Conservation (phyloP, 2,113 vertebrate species). For the Lynx canadensis region DNA sequence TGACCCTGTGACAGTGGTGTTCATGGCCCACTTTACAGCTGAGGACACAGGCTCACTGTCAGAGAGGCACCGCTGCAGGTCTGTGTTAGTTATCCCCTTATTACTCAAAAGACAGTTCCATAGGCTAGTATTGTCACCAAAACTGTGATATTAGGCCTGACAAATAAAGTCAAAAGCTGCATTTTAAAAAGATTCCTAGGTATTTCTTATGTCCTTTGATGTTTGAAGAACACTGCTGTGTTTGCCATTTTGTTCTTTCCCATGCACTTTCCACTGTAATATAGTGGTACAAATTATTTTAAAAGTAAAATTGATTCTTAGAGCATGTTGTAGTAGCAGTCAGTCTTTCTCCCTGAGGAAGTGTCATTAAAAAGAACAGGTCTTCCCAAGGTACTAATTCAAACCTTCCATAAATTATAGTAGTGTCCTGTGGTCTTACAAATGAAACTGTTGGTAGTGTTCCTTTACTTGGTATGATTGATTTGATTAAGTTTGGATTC, state of each 20-base stretch:
- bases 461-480: constrained; percentile 42
- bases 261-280: constrained; percentile 17
- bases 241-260: neutral
- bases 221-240: neutral
- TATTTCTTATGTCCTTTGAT: neutral
- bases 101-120: neutral
- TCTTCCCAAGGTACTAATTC: constrained; percentile 59
- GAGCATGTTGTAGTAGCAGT: neutral
- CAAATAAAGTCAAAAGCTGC: neutral
- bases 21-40: neutral
- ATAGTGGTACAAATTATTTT: constrained; percentile 40
- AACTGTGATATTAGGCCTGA: neutral
- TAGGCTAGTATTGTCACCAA: neutral
- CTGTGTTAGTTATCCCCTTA: neutral
- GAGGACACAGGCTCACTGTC: neutral
- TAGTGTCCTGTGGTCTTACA: constrained; percentile 23
- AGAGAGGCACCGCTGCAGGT: neutral
- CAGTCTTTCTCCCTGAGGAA: constrained; percentile 26
- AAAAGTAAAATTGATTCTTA: constrained; percentile 46
- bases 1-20: neutral
- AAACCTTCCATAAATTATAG: constrained; percentile 40
- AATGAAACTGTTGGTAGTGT: constrained; percentile 56
- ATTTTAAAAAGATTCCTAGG: neutral
- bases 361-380: neutral
- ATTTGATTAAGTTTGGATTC: constrained; percentile 68